Base-by-base conservation (phyloP, 2,888 invertebrate genomes). In the Dicyrtomina minuta region DNA sequence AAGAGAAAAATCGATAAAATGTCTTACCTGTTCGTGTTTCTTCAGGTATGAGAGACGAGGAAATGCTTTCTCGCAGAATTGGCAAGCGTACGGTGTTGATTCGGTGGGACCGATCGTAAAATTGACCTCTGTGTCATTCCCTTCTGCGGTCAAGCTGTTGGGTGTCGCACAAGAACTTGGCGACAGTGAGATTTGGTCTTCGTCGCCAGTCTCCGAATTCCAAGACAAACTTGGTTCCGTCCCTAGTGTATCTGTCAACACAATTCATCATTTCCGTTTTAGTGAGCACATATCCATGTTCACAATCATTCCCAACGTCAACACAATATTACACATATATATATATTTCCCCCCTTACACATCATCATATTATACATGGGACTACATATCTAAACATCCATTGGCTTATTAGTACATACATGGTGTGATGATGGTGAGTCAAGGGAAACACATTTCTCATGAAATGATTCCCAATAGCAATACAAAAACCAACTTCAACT, bases 21-120 rank as follows among this genome's bases (percentile, higher is more conserved):
- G 15, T 15, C 62, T 81, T 83, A 93, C 93, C 90, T 93, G 93
- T 83, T 94, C 92, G 86, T 94, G 94, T 83, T 92, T 90, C 84
- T 92, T 92, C 79, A 94, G 87, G 82, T 91, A 91, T 75, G 90
- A 90, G 77, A 91, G 88, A 78, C 92, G 87, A 20, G 93, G 90
- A 84, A 93, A 94, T 77, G 93, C 91, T 82, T 92, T 91, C 81
- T 93, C 91, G 85, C 94, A 95, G 85, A 91, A 93, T 83, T 91
- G 91, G 84, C 93, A 94, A 81, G 90, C 89, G 86, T 93, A 92
- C 73, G 93, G 93, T 76, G 92, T 90, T 82, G 87, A 86, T 79
- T 89, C 89, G 22, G 88, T 88, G 74, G 87, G 87, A 58, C 88
- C 88, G 76, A 88, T 85, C 26, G 88, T 88, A 82, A 86, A 88